Conservation (phyloP, 1,140 invertebrate genomes). For the Dendrolimus kikuchii region DNA sequence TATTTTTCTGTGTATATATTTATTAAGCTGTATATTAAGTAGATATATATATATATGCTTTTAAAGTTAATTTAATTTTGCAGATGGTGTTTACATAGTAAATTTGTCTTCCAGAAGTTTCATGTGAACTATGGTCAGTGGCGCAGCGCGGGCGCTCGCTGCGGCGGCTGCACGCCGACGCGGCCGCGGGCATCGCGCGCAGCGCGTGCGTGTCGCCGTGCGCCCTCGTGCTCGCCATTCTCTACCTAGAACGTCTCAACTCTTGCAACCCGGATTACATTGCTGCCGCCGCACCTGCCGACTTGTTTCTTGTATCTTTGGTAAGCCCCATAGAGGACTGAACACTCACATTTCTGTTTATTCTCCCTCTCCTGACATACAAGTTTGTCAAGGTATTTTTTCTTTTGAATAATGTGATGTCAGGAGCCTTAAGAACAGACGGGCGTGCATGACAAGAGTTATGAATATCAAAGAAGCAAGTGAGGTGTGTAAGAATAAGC, state of each 20-base stretch:
- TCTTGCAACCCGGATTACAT: constrained; percentile 88
- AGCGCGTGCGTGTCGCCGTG: constrained; percentile 84
- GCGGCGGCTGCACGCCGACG: constrained; percentile 84
- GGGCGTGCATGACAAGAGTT: too few relatives aligned
- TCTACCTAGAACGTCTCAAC: constrained; percentile 89
- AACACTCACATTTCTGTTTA: too few relatives aligned
- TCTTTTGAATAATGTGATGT: too few relatives aligned
- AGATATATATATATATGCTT: too few relatives aligned
- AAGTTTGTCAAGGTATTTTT: too few relatives aligned
- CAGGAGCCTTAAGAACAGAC: too few relatives aligned
- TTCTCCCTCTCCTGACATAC: too few relatives aligned
- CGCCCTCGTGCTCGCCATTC: constrained; percentile 59
- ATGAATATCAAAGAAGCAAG: too few relatives aligned
- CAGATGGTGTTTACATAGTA: constrained; percentile 11
- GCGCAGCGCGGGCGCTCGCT: constrained; percentile 74
- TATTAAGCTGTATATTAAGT: too few relatives aligned
- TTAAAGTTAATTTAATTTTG: constrained; percentile 2
- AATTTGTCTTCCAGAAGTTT: constrained; percentile 76
- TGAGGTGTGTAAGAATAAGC: too few relatives aligned
- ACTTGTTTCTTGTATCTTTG: constrained; percentile 93
- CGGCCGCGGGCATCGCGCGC: constrained; percentile 83
- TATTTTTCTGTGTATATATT: too few relatives aligned
- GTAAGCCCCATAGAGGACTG: constrained; percentile 68
- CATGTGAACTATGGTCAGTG: constrained; percentile 68
- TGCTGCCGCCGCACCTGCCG: constrained; percentile 84